phyloP scores from a whole-genome alignment of 2,888 invertebrate genomes.

The Coleophora flavipennella region DNA sequence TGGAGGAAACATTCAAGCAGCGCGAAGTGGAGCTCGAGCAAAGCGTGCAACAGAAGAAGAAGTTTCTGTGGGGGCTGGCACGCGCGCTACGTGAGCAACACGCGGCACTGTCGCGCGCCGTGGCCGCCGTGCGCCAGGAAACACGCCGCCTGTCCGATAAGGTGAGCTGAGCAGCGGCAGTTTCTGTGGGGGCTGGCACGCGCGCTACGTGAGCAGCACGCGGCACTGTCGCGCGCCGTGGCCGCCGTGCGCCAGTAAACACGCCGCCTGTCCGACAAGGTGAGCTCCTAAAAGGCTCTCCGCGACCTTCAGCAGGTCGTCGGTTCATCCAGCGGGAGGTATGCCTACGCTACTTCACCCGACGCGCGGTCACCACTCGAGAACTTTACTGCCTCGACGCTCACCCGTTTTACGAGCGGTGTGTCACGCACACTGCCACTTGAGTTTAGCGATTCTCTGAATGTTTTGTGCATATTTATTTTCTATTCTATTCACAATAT shows the following conservation, averaged over 20 bases:
- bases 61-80: conserved; percentile 53
- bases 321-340: no score
- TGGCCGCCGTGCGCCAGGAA: conserved; percentile 39
- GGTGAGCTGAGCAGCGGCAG: conserved; percentile 44
- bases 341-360: no score
- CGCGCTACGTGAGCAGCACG: conserved; percentile 41
- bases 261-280: conserved; percentile 36
- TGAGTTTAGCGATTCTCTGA: no score
- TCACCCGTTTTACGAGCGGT: no score
- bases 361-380: no score
- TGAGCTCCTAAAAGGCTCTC: conserved; percentile 16
- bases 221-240: conserved; percentile 22
- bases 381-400: no score
- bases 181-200: conserved; percentile 54
- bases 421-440: not conserved
- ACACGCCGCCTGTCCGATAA: conserved; percentile 32
- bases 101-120: conserved; percentile 20
- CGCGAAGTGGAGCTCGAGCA: conserved; percentile 34
- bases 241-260: conserved; percentile 41
- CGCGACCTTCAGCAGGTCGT: no score
- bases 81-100: conserved; percentile 44
- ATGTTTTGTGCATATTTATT: no score
- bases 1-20: conserved; percentile 40
- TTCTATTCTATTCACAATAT: no score
- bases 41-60: conserved; percentile 41